Base-by-base conservation (phyloP, 1,140 invertebrate species). In the Zaprionus taronus region DNA sequence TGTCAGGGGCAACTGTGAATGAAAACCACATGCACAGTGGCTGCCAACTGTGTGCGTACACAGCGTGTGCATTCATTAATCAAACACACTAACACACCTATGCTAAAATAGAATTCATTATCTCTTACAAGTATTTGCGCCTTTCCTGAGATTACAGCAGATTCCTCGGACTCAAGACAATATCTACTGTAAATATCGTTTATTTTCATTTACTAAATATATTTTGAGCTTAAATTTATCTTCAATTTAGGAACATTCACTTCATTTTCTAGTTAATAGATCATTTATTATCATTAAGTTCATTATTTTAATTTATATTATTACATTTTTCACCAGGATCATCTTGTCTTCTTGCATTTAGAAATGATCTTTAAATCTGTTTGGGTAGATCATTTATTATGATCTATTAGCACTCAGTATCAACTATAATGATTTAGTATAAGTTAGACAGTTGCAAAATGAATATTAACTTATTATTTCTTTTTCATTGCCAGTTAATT, bases 21-120 rank as follows among this genome's bases (percentile, higher is more conserved):
- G 73, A 65, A 75, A 66, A 41, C 70, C 63, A 72, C 63, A 56
- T 72, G 55, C 17, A 76, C 73, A 76, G 53, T 76, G 73, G 4
- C 14, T 44, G 36, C 55, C 44, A 72, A 76, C 57, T 47, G 61
- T 76, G 53, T 72, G 73, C 56, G n/a, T 34, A 36, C n/a, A 51
- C 41, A 51, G 20, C 4, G 20, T 14, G 20, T 24, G 47, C 14
- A 51, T 51, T 51, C 47, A 65, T 65, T 53, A 31, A 31, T 63
- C 61, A 63, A 51, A 38, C 26, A 51, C 20, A 51, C 47, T 51
- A 51, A 51, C 14, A n/a, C n/a, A n/a, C 47, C 5, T 2, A 24
- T 4, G 17, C 47, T 14, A 6, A 51, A 51, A 51, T 51, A 20
- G 20, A 47, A 47, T 17, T 47, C 17, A 17, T 47, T 47, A 47